Evolutionary conservation across 2,797 vertebrate genomes (phyloP).

Genomic region (Lagodon rhomboides): DNA sequence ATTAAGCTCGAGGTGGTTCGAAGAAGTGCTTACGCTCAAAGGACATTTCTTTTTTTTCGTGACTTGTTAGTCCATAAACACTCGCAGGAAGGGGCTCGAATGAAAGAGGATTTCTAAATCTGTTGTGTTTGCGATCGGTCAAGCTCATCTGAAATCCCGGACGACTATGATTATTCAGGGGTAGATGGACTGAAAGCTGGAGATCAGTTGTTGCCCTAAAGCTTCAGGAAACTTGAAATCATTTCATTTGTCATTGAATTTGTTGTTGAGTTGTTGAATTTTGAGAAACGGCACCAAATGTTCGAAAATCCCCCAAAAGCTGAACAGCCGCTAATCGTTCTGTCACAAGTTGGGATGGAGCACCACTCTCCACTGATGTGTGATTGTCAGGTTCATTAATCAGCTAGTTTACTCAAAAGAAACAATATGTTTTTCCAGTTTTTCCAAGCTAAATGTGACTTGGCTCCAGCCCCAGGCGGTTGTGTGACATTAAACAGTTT

Average conservation of each 20-base stretch:
- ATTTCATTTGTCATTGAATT: background rate
- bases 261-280: background rate
- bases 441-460: background rate
- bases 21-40: constrained; percentile 71
- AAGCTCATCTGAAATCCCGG: constrained; percentile 7
- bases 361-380: background rate
- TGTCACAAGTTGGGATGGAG: background rate
- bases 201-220: background rate
- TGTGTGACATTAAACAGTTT: background rate
- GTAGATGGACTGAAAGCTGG: background rate
- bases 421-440: too few relatives aligned
- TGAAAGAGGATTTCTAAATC: constrained; percentile 45
- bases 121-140: constrained; percentile 8
- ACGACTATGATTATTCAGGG: background rate
- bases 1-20: constrained; percentile 65
- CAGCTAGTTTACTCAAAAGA: constrained; percentile 1
- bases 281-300: constrained; percentile 1
- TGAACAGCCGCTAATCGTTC: constrained; percentile 4
- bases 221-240: background rate
- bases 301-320: background rate
- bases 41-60: constrained; percentile 35
- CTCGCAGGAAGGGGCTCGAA: constrained; percentile 31
- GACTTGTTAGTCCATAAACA: constrained; percentile 68
- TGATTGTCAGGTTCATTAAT: constrained; percentile 16
- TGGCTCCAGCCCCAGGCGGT: background rate